Base-by-base conservation (phyloP, 2,113 vertebrate genomes). In the Muscicapa adusta region DNA sequence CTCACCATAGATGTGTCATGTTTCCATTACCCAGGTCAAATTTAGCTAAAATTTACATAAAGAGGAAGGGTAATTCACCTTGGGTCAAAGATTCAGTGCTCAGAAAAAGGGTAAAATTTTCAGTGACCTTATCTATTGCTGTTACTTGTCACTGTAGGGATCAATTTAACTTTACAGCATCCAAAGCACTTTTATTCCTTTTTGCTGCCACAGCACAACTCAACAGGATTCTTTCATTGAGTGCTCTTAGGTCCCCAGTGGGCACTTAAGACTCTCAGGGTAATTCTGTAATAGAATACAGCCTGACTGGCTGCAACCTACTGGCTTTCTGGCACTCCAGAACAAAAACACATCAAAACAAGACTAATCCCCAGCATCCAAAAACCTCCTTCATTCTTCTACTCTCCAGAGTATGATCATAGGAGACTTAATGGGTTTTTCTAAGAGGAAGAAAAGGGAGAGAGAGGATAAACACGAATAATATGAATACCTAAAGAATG, bases 381-480 rank as follows among this genome's bases (percentile, higher is more conserved):
- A 38, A 81, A 45, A 25, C 19, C 10, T 45, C 19, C 11, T 36
- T 45, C 28, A 29, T 4, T 42, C 28, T 71, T 83, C 12, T 63
- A 33, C 6, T 24, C 14, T 51, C 20, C 14, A 45, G 66, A 84
- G 7, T 3, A 33, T 62, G 16, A 43, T 13, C 36, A 22, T 19
- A 45, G 15, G 6, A 12, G 5, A 2, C 6, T 53, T 62, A 36
- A 25, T 8, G 2, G 0, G 4, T 18, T n/a, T 40, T 65, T 65
- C 71, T 17, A 33, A 48, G 10, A 23, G 1, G 10, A 2, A 33
- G 17, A 14, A 8, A 20, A 42, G 2, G 10, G 5, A 6, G 0
- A 1, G 3, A 15, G 2, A 38, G 3, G 18, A 83, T 48, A 72
- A 43, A 36, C 29, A 14, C 45, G 6, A 57, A 50, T 26, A 22